These are phyloP conservation scores for Drosophila koepferae DNA, from an alignment of 2,888 invertebrate species.

Conservation along the genomic window DNA sequence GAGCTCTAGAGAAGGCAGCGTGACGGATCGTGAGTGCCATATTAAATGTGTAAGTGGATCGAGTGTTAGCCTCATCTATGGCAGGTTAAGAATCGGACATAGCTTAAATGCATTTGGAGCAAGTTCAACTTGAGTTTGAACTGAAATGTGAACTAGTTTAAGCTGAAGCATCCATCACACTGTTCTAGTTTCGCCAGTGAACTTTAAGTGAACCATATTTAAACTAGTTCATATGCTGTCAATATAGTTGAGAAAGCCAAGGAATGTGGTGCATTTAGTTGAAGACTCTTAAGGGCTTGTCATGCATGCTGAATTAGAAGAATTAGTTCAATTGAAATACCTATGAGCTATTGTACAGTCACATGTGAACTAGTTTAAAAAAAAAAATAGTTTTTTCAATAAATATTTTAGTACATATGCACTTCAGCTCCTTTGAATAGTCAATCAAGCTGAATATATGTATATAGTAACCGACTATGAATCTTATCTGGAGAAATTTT, in stretches of 20 bases:
- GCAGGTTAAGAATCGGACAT: background rate
- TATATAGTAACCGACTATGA: background rate
- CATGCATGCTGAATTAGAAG: background rate
- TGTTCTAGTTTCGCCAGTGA: background rate
- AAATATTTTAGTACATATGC: background rate
- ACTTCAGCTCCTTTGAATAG: background rate
- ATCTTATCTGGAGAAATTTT: background rate
- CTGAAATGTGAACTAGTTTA: slow-evolving; percentile 10
- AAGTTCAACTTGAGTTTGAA: background rate
- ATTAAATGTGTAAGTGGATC: background rate
- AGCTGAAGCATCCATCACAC: background rate
- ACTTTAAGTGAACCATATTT: background rate
- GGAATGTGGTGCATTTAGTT: background rate
- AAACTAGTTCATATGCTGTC: slow-evolving; percentile 4
- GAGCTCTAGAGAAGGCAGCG: slow-evolving; percentile 67
- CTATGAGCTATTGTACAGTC: background rate
- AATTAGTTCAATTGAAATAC: background rate
- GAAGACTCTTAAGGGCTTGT: background rate
- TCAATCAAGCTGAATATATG: background rate
- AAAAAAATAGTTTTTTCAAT: no score
- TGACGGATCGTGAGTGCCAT: slow-evolving; percentile 43
- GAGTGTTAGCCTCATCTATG: slow-evolving; percentile 26
- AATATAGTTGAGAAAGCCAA: background rate
- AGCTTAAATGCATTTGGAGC: background rate
- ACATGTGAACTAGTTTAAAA: background rate